A percentile compares a stretch with the other conserved stretches of the same genome.
phyloP scores from a whole-genome alignment of 2,113 vertebrate species.

The Anarrhichthys ocellatus region DNA sequence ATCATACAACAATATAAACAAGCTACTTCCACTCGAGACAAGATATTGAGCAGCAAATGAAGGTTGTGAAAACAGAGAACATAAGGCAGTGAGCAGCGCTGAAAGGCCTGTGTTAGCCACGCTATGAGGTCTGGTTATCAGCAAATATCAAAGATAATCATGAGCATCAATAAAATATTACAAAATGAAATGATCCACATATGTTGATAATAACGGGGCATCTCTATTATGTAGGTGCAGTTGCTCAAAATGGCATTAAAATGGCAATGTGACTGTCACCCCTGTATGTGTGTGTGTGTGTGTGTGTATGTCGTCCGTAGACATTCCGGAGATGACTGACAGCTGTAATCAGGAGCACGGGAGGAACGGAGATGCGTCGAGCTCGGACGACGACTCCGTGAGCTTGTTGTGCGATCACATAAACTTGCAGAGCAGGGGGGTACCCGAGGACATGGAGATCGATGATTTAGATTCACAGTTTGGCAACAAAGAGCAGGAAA shows the following conservation, averaged over 20 bases:
- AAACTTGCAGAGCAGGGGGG: not conserved
- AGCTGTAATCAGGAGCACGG: not conserved
- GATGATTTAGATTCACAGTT: not conserved
- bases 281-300: not conserved
- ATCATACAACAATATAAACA: not conserved
- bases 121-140: too few species aligned
- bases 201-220: too few species aligned
- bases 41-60: not conserved
- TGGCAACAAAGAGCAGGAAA: constrained; percentile 2
- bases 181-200: too few species aligned
- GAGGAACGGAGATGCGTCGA: not conserved
- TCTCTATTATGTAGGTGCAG: too few species aligned
- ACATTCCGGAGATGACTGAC: constrained; percentile 22
- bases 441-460: not conserved
- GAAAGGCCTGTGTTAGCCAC: too few species aligned
- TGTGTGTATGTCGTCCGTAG: not conserved
- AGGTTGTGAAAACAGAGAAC: not conserved
- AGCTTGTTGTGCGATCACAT: constrained; percentile 48
- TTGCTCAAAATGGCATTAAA: too few species aligned
- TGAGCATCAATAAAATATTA: too few species aligned
- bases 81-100: too few species aligned
- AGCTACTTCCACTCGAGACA: not conserved
- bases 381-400: constrained; percentile 50
- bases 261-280: not conserved
- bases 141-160: too few species aligned